A percentile compares a stretch with the other conserved stretches of the same genome.
Conservation (phyloP, 2,113 vertebrate genomes). For the Chamaetylas fuelleborni region DNA sequence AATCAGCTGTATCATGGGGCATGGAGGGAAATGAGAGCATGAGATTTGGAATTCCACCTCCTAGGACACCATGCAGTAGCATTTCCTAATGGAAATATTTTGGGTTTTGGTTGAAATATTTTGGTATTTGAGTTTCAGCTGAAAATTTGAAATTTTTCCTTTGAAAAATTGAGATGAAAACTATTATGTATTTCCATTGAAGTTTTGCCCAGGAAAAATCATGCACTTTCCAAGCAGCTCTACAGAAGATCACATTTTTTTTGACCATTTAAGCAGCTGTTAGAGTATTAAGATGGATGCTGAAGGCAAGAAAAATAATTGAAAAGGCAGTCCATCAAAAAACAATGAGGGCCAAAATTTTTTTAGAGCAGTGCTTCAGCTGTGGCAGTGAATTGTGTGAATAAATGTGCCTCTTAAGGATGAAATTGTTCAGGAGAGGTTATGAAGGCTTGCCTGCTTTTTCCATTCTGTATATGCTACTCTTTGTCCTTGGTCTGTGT, state of each 20-base stretch:
- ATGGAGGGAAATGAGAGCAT: not conserved
- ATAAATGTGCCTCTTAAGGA: not conserved
- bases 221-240: conserved; percentile 24
- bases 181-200: conserved; percentile 43
- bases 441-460: not conserved
- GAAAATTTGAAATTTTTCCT: conserved; percentile 38
- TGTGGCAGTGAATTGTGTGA: not conserved
- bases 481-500: not conserved
- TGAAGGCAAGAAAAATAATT: not conserved
- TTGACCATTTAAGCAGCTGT: conserved; percentile 30
- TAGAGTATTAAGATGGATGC: not conserved
- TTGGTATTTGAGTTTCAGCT: conserved; percentile 28
- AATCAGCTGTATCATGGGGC: conserved; percentile 22
- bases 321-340: not conserved
- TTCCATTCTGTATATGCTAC: not conserved
- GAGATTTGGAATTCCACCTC: not conserved
- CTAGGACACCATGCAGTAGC: not conserved
- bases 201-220: conserved; percentile 56
- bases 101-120: conserved; percentile 39
- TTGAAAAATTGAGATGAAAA: conserved; percentile 50
- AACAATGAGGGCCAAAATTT: not conserved
- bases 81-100: conserved; percentile 41
- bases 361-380: not conserved
- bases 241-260: not conserved
- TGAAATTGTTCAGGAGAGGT: not conserved